These are phyloP conservation scores for Petrophora chlorosata DNA, from an alignment of 2,888 invertebrate species.

Conservation along the genomic window DNA sequence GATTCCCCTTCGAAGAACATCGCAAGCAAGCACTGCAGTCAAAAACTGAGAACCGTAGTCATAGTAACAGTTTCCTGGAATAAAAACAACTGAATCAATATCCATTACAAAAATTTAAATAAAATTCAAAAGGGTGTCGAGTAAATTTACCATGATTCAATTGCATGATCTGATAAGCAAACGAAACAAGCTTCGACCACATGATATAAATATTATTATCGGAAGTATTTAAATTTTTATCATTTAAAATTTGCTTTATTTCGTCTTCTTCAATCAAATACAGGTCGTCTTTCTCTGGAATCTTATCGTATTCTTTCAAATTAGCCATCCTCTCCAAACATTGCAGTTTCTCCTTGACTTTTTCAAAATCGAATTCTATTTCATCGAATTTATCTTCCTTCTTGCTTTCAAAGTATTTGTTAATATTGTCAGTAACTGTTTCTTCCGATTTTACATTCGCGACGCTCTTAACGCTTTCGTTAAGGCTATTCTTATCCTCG, in stretches of 20 bases:
- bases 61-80: conserved; percentile 71
- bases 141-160: not conserved
- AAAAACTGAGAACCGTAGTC: conserved; percentile 73
- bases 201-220: conserved; percentile 49
- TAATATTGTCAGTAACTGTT: conserved; percentile 45
- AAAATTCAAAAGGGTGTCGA: not conserved
- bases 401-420: conserved; percentile 29
- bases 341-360: conserved; percentile 58
- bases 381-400: conserved; percentile 47
- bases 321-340: conserved; percentile 54
- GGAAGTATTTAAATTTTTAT: conserved; percentile 37
- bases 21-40: conserved; percentile 70
- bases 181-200: conserved; percentile 71
- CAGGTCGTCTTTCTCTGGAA: conserved; percentile 39
- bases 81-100: no score
- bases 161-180: conserved; percentile 62
- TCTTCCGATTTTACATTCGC: conserved; percentile 43
- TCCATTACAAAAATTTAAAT: no score
- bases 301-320: conserved; percentile 44
- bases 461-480: conserved; percentile 50
- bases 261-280: conserved; percentile 32
- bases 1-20: conserved; percentile 68
- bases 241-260: conserved; percentile 20
- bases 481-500: conserved; percentile 32
- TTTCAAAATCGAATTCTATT: conserved; percentile 56